phyloP scores from a whole-genome alignment of 2,888 invertebrate species.

The Seira sanloemensis region DNA sequence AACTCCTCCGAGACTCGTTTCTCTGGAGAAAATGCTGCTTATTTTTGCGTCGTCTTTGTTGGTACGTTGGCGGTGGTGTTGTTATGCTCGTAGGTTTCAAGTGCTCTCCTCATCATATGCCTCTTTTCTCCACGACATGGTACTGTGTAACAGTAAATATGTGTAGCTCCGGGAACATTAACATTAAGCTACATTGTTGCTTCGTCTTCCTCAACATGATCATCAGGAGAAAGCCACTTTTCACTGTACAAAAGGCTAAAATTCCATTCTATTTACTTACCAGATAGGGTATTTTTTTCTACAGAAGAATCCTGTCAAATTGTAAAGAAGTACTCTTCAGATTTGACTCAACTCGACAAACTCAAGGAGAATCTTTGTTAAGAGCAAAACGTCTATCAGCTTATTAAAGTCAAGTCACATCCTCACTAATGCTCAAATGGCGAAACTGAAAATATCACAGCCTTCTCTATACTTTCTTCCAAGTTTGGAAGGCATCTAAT shows the following conservation, averaged over 20 bases:
- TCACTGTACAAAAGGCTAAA: too few relatives aligned
- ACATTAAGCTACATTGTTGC: background rate
- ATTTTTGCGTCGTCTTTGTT: conserved; percentile 2
- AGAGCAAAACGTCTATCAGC: conserved; percentile 1
- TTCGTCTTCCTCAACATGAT: background rate
- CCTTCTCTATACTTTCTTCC: conserved; percentile 10
- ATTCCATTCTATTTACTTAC: too few relatives aligned
- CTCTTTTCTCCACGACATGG: background rate
- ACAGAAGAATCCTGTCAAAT: too few relatives aligned
- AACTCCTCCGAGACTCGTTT: conserved; percentile 52
- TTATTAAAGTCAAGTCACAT: conserved; percentile 60
- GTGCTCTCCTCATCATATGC: conserved; percentile 13
- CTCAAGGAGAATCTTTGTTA: conserved; percentile 9
- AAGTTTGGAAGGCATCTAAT: too few relatives aligned
- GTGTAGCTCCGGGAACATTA: too few relatives aligned
- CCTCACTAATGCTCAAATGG: conserved; percentile 57
- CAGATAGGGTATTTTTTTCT: too few relatives aligned
- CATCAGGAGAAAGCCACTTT: too few relatives aligned
- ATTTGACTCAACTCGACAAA: too few relatives aligned
- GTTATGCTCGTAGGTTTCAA: background rate
- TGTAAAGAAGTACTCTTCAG: too few relatives aligned
- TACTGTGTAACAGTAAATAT: too few relatives aligned
- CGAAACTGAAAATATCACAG: conserved; percentile 56
- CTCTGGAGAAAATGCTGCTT: conserved; percentile 46
- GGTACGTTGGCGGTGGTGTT: conserved; percentile 20